These are phyloP conservation scores for Teleopsis dalmanni DNA, from an alignment of 1,140 invertebrate genomes.

Conservation along the genomic window DNA sequence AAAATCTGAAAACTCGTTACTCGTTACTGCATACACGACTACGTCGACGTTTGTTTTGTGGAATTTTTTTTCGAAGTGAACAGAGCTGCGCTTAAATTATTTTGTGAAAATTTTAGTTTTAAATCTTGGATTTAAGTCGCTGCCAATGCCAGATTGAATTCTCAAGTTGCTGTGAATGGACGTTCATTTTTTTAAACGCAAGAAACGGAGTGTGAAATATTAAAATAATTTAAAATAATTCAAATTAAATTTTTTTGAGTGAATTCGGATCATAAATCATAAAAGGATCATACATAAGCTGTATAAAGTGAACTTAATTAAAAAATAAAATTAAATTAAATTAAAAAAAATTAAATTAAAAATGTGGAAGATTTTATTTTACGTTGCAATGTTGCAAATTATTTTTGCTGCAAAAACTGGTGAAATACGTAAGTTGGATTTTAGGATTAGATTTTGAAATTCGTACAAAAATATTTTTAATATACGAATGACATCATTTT, in stretches of 20 bases:
- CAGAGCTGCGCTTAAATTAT: too few species aligned
- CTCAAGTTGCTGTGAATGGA: constrained; percentile 4
- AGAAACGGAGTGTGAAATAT: neutral
- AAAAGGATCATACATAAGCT: too few species aligned
- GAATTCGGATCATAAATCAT: neutral
- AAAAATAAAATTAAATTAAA: neutral
- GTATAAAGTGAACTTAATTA: neutral
- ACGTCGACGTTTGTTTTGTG: too few species aligned
- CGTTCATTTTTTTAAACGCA: neutral
- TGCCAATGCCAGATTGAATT: constrained; percentile 10
- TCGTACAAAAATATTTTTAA: too few species aligned
- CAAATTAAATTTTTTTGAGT: neutral
- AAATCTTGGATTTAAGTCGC: too few species aligned
- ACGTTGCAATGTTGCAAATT: constrained; percentile 8
- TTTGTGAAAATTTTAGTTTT: too few species aligned
- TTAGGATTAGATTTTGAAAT: neutral
- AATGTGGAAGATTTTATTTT: constrained; percentile 9
- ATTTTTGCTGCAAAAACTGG: constrained; percentile 5
- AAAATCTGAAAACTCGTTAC: too few species aligned
- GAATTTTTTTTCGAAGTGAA: too few species aligned
- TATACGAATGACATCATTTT: too few species aligned
- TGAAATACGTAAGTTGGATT: constrained; percentile 9
- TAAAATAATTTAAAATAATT: constrained; percentile 2
- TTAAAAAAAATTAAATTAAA: neutral
- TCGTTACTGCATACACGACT: too few species aligned